phyloP scores from a whole-genome alignment of 2,797 vertebrate genomes.

The Bradypus variegatus region DNA sequence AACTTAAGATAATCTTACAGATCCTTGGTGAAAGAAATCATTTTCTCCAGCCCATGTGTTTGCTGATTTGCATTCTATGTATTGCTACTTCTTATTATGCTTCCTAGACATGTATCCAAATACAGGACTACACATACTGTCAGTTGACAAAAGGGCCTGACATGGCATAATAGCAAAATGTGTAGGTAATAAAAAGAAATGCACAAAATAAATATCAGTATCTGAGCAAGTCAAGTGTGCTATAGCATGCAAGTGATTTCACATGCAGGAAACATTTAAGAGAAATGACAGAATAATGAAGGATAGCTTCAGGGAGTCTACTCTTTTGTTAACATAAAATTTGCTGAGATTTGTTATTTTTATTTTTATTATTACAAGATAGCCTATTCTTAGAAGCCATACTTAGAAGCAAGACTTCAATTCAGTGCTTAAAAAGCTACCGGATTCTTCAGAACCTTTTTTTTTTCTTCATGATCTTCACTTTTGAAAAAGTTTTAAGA shows the following conservation, averaged over 20 bases:
- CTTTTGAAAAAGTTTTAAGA: constrained; percentile 32
- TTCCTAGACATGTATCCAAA: constrained; percentile 7
- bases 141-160: constrained; percentile 27
- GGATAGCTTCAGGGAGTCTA: background rate
- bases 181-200: constrained; percentile 26
- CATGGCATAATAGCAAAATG: background rate
- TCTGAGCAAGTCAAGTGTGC: background rate
- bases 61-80: background rate
- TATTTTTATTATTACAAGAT: constrained; percentile 25
- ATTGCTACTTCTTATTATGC: background rate
- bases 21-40: background rate
- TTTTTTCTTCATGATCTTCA: background rate
- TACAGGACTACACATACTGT: background rate
- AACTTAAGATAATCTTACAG: constrained; percentile 38
- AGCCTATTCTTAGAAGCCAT: constrained; percentile 8
- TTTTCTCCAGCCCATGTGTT: constrained; percentile 3
- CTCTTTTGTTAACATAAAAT: constrained; percentile 11
- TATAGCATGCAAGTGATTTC: background rate
- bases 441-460: background rate
- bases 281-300: background rate
- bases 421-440: background rate
- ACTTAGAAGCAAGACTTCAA: background rate
- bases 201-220: constrained; percentile 40
- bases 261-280: background rate
- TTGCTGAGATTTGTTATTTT: constrained; percentile 4